phyloP scores from a whole-genome alignment of 2,797 vertebrate genomes.

The Syndactyla subalaris region DNA sequence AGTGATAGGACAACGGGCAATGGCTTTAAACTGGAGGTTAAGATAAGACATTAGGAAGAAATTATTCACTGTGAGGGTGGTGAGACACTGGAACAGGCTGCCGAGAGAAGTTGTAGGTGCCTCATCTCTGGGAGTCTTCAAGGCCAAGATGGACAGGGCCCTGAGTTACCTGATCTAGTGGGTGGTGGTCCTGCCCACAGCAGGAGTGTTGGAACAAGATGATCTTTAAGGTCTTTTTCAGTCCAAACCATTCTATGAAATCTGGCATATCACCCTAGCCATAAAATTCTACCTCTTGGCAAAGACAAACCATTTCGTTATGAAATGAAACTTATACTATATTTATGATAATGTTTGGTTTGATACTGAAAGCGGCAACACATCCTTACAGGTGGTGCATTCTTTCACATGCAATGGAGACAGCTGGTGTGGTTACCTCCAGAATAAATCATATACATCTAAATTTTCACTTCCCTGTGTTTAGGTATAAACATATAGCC shows the following conservation, averaged over 20 bases:
- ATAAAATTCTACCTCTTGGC: not conserved
- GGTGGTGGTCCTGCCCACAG: not conserved
- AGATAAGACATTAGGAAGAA: not conserved
- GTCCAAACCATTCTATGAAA: not conserved
- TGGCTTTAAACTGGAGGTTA: not conserved
- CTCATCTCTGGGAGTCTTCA: not conserved
- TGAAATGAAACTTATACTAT: not conserved
- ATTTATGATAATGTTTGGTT: not conserved
- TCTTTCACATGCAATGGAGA: not conserved
- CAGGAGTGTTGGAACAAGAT: not conserved
- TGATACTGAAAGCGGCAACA: not conserved
- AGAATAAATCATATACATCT: not conserved
- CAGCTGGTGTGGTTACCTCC: not conserved
- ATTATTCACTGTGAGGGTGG: not conserved
- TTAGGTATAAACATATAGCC: not conserved
- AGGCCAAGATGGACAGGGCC: not conserved
- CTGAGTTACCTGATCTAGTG: rapidly evolving
- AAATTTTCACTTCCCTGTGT: not conserved
- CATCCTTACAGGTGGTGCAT: rapidly evolving
- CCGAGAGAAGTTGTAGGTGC: not conserved
- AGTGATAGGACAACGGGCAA: not conserved
- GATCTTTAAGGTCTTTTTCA: not conserved
- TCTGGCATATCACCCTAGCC: not conserved
- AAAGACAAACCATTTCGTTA: not conserved
- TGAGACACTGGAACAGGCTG: not conserved